These are phyloP conservation scores for Pseudopodoces humilis DNA, from an alignment of 2,113 vertebrate species.

Conservation along the genomic window DNA sequence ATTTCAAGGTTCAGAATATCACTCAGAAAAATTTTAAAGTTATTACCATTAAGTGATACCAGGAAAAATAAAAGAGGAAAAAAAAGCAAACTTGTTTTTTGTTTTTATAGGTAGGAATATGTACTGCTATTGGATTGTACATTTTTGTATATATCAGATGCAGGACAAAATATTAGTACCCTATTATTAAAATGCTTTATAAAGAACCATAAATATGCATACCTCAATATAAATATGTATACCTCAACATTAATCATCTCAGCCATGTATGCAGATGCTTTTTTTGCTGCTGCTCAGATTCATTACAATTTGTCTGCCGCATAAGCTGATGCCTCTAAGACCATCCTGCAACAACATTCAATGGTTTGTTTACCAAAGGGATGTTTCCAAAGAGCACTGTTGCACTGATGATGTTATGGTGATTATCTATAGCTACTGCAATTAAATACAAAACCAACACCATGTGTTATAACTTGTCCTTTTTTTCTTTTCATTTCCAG, in stretches of 20 bases:
- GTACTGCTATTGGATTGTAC: background rate
- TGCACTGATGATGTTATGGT: background rate
- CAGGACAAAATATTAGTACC: background rate
- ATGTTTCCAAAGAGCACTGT: background rate
- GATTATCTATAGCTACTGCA: background rate
- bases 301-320: background rate
- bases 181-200: background rate
- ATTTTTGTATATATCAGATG: background rate
- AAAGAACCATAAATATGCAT: background rate
- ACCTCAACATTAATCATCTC: background rate
- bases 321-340: background rate
- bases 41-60: background rate
- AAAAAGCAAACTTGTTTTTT: background rate
- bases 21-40: background rate
- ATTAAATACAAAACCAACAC: background rate
- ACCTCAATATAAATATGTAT: background rate
- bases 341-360: background rate
- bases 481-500: background rate
- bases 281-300: background rate
- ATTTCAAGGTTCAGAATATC: background rate
- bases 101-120: background rate
- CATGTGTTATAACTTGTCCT: background rate
- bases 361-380: background rate
- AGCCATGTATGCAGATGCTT: background rate
- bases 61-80: background rate